Percentiles rank a stretch among this genome's conserved stretches.
Conservation (phyloP, 2,888 invertebrate species). For the Eulithis prunata region DNA sequence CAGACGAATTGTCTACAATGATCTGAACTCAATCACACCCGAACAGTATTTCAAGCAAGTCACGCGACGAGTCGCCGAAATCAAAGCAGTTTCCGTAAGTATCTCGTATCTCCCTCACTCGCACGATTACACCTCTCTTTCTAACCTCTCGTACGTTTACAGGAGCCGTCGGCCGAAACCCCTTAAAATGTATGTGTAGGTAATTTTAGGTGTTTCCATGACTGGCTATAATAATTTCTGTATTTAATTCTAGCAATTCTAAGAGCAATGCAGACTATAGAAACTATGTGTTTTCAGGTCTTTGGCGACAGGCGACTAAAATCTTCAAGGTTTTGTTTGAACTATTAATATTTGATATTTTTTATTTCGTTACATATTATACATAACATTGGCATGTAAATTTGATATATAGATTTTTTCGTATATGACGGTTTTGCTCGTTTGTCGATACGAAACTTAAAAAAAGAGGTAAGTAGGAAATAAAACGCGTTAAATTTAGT, state of each 20-base stretch:
- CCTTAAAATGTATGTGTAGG: constrained; percentile 62
- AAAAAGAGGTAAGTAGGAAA: background rate
- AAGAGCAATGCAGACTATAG: no score
- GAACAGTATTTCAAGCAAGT: constrained; percentile 98
- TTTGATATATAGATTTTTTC: no score
- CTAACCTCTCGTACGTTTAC: constrained; percentile 50
- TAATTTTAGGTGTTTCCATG: constrained; percentile 32
- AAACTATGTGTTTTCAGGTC: no score
- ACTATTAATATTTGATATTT: no score
- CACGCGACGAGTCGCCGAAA: constrained; percentile 93
- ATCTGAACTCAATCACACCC: constrained; percentile 95
- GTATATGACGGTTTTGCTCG: no score
- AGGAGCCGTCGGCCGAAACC: constrained; percentile 55
- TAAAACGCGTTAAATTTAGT: background rate
- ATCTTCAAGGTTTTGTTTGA: no score
- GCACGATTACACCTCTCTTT: constrained; percentile 37
- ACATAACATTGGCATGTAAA: no score
- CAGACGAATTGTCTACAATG: constrained; percentile 95
- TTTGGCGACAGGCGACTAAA: no score
- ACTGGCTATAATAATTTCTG: constrained; percentile 17
- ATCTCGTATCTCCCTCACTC: constrained; percentile 44
- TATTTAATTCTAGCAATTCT: no score
- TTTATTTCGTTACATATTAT: no score
- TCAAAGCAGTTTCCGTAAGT: constrained; percentile 95
- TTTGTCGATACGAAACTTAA: no score